Percentiles rank a stretch among this genome's conserved stretches.
These are phyloP conservation scores for Galeruca laticollis DNA, from an alignment of 2,888 invertebrate species.

Conservation along the genomic window DNA sequence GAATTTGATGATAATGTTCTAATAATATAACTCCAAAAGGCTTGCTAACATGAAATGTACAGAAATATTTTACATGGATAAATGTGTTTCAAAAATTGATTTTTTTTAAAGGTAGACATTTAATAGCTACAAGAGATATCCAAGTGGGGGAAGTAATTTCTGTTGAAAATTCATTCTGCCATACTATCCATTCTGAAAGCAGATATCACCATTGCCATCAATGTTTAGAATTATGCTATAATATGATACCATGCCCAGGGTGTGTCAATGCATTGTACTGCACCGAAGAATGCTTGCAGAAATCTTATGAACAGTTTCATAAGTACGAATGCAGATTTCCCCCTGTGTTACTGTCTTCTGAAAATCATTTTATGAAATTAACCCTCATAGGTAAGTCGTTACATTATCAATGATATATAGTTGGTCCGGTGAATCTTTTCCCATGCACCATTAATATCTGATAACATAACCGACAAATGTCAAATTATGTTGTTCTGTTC, in stretches of 20 bases:
- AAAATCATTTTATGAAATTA: constrained; percentile 74
- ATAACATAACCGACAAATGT: too few species aligned
- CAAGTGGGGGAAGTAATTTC: constrained; percentile 80
- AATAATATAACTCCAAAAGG: too few species aligned
- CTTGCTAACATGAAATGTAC: too few species aligned
- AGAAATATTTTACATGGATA: too few species aligned
- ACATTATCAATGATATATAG: too few species aligned
- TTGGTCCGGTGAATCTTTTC: too few species aligned
- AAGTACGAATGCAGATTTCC: constrained; percentile 80
- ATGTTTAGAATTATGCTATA: constrained; percentile 72
- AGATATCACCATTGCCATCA: constrained; percentile 73
- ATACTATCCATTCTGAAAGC: constrained; percentile 68
- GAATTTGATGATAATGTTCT: too few species aligned
- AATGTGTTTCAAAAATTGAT: too few species aligned
- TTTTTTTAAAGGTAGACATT: constrained; percentile 69
- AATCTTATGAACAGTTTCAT: constrained; percentile 78
- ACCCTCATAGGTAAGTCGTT: constrained; percentile 61
- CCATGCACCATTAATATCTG: too few species aligned
- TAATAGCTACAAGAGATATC: constrained; percentile 76
- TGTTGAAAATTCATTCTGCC: constrained; percentile 80
- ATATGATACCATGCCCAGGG: constrained; percentile 72
- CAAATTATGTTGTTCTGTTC: too few species aligned
- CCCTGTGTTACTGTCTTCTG: constrained; percentile 72
- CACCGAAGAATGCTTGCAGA: constrained; percentile 72
- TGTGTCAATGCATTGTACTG: constrained; percentile 77